Evolutionary conservation across 2,888 invertebrate species (phyloP).

Genomic region (Mylabris sibirica): DNA sequence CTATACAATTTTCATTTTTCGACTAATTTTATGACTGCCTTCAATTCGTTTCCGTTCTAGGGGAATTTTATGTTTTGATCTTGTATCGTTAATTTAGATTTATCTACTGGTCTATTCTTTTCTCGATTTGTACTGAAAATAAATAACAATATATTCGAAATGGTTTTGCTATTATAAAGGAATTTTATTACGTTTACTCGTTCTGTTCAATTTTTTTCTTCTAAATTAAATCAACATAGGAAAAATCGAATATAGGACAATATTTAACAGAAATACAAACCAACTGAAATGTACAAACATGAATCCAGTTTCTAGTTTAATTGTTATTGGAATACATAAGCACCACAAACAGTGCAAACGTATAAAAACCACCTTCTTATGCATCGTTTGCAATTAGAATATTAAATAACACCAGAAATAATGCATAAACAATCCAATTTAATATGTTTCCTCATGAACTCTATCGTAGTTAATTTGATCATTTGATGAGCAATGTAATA

Average conservation of each 20-base stretch:
- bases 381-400: not conserved
- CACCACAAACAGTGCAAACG: not conserved
- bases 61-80: not conserved
- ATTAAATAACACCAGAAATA: no score
- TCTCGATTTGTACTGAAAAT: not conserved
- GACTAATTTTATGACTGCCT: not conserved
- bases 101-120: not conserved
- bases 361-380: not conserved
- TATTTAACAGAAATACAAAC: not conserved
- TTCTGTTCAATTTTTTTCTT: not conserved
- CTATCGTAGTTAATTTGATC: not conserved
- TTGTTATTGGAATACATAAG: not conserved
- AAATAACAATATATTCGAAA: not conserved
- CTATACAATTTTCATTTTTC: not conserved
- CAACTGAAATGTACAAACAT: not conserved
- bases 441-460: not conserved
- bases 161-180: not conserved
- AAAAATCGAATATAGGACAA: not conserved
- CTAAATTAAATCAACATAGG: not conserved
- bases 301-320: not conserved
- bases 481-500: not conserved
- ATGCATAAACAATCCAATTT: not conserved
- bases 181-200: not conserved
- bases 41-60: not conserved
- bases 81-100: constrained; percentile 11